Evolutionary conservation across 2,888 invertebrate species (phyloP).

Genomic region (Drosophila rellima): DNA sequence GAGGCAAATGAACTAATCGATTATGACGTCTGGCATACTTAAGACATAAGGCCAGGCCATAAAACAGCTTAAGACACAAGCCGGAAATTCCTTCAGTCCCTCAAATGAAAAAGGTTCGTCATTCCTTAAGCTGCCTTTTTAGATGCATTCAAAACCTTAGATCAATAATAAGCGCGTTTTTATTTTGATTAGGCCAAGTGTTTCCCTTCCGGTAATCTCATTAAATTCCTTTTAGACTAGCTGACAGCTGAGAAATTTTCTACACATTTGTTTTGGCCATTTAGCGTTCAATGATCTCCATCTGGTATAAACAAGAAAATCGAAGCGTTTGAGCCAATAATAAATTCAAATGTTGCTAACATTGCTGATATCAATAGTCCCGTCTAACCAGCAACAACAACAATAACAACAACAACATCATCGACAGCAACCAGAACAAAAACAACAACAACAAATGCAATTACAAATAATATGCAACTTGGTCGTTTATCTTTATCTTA

Average conservation of each 20-base stretch:
- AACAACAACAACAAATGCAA: constrained; percentile 79
- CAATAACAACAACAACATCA: constrained; percentile 57
- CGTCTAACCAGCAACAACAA: constrained; percentile 50
- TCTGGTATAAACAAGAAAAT: constrained; percentile 61
- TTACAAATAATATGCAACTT: constrained; percentile 85
- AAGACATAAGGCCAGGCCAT: constrained; percentile 7
- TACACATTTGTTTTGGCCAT: constrained; percentile 59
- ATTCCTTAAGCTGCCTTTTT: not conserved
- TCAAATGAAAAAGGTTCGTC: constrained; percentile 3
- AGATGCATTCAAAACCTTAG: constrained; percentile 3
- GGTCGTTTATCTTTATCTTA: constrained; percentile 84
- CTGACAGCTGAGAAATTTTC: constrained; percentile 49
- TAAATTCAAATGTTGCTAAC: constrained; percentile 78
- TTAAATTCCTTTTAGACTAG: constrained; percentile 44
- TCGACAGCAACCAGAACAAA: constrained; percentile 50
- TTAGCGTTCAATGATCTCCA: constrained; percentile 61
- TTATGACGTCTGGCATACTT: constrained; percentile 51
- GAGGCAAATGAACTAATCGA: constrained; percentile 49
- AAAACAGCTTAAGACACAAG: constrained; percentile 22
- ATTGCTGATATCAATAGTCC: constrained; percentile 73
- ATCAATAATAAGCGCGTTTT: constrained; percentile 1
- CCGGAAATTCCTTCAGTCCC: constrained; percentile 28
- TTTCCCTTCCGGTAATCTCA: constrained; percentile 54
- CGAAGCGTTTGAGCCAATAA: constrained; percentile 67
- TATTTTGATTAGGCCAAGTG: constrained; percentile 4